These are phyloP conservation scores for Zoanthus gigantus DNA, from an alignment of 92 coral and sea anemone genomes.

Conservation along the genomic window DNA sequence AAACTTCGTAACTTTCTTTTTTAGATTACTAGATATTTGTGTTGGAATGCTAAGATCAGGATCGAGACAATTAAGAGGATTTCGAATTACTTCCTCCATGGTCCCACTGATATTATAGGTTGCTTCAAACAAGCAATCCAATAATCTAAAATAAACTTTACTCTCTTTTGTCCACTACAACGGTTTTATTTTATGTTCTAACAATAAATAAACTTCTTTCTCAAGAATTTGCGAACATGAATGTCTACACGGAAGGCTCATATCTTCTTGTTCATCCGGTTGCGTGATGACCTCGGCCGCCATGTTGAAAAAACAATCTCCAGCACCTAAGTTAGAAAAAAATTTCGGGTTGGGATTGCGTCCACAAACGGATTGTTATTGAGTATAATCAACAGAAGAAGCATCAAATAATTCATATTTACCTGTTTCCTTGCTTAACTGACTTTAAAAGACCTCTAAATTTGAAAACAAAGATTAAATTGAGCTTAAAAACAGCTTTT, in stretches of 20 bases:
- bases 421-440: conserved; percentile 19
- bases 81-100: conserved; percentile 43
- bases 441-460: neutral
- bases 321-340: conserved; percentile 18
- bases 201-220: conserved; percentile 29
- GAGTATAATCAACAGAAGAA: neutral
- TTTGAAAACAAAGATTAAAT: neutral
- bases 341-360: conserved; percentile 21
- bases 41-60: conserved; percentile 37
- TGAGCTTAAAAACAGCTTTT: neutral
- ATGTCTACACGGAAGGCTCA: conserved; percentile 23
- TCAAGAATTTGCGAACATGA: conserved; percentile 32
- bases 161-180: conserved; percentile 40
- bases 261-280: conserved; percentile 1
- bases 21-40: conserved; percentile 36
- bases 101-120: conserved; percentile 15
- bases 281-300: neutral
- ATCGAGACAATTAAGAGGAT: conserved; percentile 25
- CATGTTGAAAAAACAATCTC: neutral
- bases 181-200: conserved; percentile 20
- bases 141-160: conserved; percentile 29
- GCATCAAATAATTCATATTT: conserved; percentile 16
- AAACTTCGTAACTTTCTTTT: conserved; percentile 35
- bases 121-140: conserved; percentile 22
- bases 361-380: neutral